Evolutionary conservation across 2,888 invertebrate genomes (phyloP), one percentile per base, ranked within the genome.

Genomic region (Lobophora halterata): DNA sequence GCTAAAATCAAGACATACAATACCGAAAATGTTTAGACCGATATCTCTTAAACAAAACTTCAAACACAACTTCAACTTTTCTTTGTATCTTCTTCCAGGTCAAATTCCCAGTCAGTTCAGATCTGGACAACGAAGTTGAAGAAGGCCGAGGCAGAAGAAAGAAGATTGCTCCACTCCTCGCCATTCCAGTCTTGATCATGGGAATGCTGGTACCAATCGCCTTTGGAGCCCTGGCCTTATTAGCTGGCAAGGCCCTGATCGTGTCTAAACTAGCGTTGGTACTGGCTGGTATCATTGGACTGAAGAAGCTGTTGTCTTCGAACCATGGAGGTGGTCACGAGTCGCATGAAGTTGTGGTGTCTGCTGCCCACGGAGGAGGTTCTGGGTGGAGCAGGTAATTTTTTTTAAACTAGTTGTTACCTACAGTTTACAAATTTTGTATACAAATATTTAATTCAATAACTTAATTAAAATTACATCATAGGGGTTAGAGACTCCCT

Each of bases 161-260:
- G 82, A 93, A 93, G 66, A 88, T 92, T 64, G 91, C 92, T 10
- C 93, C 93, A 2, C 89, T 93, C 41, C 87, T 95, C 27, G 91
- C 95, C 60, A 92, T 95, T 61, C 95, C 95, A 3, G 81, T 95
- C 45, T 89, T 95, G 53, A 90, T 95, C 49, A 93, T 93, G 39
- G 95, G 95, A 33, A 94, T 94, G 59, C 81, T 95, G 69, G 91
- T 95, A 21, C 95, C 95, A 3, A 79, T 96, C 32, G 95, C 95
- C 1, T 91, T 95, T 44, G 95, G 95, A 40, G 95, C 94, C 4
- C 74, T 96, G 12, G 95, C 95, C 9, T 88, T 96, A 30, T 72
- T 95, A 35, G 95, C 95, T 23, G 95, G 95, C 54, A 96, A 96
- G 75, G 95, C 95, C 21, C 78, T 95, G 49, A 95, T 95, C 56